phyloP scores from a whole-genome alignment of 1,140 invertebrate genomes.

The Drosophila burlai region DNA sequence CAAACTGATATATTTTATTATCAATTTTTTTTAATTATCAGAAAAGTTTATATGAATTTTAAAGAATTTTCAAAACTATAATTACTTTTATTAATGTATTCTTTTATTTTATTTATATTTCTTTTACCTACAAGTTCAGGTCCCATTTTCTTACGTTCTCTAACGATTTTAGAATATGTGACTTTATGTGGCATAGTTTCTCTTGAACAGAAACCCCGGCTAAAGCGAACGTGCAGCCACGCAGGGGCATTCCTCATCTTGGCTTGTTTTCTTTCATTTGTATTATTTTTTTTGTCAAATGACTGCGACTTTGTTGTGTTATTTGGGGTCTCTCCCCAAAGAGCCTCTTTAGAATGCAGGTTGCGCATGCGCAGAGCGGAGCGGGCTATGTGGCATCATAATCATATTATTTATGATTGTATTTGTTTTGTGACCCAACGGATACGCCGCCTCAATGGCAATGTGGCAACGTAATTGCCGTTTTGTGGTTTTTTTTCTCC shows the following conservation, averaged over 20 bases:
- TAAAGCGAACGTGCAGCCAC: slow-evolving; percentile 50
- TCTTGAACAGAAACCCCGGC: slow-evolving; percentile 3
- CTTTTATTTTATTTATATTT: not conserved
- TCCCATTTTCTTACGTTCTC: not conserved
- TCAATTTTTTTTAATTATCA: not conserved
- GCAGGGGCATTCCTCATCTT: slow-evolving; percentile 44
- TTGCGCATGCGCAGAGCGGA: slow-evolving; percentile 39
- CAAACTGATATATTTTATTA: no score
- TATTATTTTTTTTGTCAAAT: slow-evolving; percentile 53
- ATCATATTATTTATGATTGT: slow-evolving; percentile 82
- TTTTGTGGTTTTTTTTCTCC: slow-evolving; percentile 45
- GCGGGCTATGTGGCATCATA: slow-evolving; percentile 65
- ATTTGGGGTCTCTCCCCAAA: slow-evolving; percentile 19
- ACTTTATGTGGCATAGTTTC: slow-evolving; percentile 51
- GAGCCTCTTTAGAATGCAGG: slow-evolving; percentile 59
- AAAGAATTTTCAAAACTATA: not conserved
- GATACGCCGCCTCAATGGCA: slow-evolving; percentile 31
- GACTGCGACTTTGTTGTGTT: slow-evolving; percentile 31
- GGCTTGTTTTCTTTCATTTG: slow-evolving; percentile 3
- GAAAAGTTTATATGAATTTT: not conserved
- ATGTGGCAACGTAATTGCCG: slow-evolving; percentile 56
- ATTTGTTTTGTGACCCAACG: slow-evolving; percentile 61
- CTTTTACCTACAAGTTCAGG: not conserved
- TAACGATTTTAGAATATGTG: slow-evolving; percentile 19
- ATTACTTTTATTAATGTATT: not conserved